Percentiles rank a stretch among this genome's conserved stretches.
Conservation (phyloP, 2,797 vertebrate genomes). For the Mus minutoides region DNA sequence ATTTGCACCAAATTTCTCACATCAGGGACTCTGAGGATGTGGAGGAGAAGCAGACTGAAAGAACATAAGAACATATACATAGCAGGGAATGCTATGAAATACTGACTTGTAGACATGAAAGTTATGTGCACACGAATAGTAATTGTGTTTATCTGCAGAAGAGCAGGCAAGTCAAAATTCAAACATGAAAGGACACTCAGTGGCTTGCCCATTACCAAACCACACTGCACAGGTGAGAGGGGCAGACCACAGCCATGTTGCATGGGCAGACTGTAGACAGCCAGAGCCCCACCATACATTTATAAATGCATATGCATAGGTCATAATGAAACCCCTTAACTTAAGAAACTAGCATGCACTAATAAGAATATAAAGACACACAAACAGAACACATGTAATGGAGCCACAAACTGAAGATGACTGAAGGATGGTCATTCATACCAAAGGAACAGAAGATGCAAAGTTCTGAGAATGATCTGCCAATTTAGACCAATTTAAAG, state of each 20-base stretch:
- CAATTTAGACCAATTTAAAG: not conserved
- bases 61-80: not conserved
- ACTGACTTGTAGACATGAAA: not conserved
- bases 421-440: not conserved
- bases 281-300: not conserved
- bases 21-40: not conserved
- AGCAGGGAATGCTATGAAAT: not conserved
- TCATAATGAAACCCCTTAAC: not conserved
- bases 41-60: not conserved
- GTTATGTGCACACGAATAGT: no score
- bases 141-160: not conserved
- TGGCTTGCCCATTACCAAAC: not conserved
- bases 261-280: not conserved
- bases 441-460: not conserved
- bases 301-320: no score
- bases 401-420: not conserved
- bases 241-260: not conserved
- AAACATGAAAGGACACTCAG: not conserved
- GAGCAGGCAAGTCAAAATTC: not conserved
- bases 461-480: constrained; percentile 12
- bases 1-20: not conserved
- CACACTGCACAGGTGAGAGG: not conserved
- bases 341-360: not conserved
- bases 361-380: not conserved
- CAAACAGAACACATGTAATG: not conserved